Evolutionary conservation across 2,797 vertebrate species (phyloP), one percentile per base, ranked within the genome.

Genomic region (Notoglanidium macrostoma): DNA sequence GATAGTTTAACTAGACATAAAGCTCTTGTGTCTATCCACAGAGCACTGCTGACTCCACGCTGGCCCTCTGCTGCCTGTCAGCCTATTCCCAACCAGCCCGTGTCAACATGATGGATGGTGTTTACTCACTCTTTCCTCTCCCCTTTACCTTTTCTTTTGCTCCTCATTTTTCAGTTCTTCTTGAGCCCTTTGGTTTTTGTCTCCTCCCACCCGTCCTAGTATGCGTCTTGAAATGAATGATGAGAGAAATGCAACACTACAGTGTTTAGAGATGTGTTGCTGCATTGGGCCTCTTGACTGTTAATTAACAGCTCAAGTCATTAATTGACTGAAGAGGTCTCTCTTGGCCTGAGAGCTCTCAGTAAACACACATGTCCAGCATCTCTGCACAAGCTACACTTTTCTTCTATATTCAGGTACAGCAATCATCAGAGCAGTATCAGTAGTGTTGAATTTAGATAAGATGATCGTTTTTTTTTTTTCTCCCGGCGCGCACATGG

Each of bases 41-140:
- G 19, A 77, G 77, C 77, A 63, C 59, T 49, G 5, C 80, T 26
- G 32, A 23, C 82, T 57, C 2, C 72, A 57, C 10, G 19, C 67
- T 79, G 76, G 76, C 82, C 70, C 67, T 70, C 7, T 82, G 40
- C 55, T 65, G 55, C 67, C 77, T 88, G 77, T 89, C 88, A 89
- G 88, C 54, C 26, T 76, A n/a, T 61, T 86, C 70, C 57, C 57
- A 72, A 63, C 84, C 65, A 80, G 74, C 72, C 76, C 72, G 79
- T 46, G 35, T 55, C 76, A 65, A 74, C 59, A 85, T 94, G 94
- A 95, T 95, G 90, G 92, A 94, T 95, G 89, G 89, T 94, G 92
- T 94, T 95, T 95, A 92, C 91, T 90, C 76, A 84, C 84, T 65
- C 92, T 86, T 87, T 86, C 81, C 77, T 49, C 72, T 87, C 57